Evolutionary conservation across 1,140 invertebrate species (phyloP).

Genomic region (Drosophila nigrodunni): DNA sequence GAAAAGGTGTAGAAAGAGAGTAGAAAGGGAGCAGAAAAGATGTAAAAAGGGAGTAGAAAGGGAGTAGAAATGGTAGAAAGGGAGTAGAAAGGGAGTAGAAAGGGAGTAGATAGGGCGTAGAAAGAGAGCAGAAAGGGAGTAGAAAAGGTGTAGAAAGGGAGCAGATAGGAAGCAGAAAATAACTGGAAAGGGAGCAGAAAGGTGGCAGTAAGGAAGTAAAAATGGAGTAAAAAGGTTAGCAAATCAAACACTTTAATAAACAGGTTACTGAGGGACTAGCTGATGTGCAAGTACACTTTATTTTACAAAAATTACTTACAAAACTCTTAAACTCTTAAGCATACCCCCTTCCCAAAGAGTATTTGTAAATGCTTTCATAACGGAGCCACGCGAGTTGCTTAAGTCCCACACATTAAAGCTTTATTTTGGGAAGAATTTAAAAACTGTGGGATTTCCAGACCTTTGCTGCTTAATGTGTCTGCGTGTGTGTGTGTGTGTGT

Average conservation of each 20-base stretch:
- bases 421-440: neutral
- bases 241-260: neutral
- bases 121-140: no score
- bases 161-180: no score
- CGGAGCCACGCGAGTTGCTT: slow-evolving; percentile 48
- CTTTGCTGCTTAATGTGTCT: neutral
- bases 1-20: no score
- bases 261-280: neutral
- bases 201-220: no score
- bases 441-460: slow-evolving; percentile 11
- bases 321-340: neutral
- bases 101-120: no score
- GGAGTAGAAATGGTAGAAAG: neutral
- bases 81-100: no score
- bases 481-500: slow-evolving; percentile 1
- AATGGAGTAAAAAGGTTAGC: no score
- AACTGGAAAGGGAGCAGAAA: no score
- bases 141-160: neutral
- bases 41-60: neutral
- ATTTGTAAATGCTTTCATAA: neutral
- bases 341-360: neutral
- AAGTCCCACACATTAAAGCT: neutral
- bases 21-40: no score
- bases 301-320: no score
- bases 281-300: neutral